A percentile compares a stretch with the other conserved stretches of the same genome.
Conservation (phyloP, 2,888 invertebrate species). For the Syrphus vitripennis region DNA sequence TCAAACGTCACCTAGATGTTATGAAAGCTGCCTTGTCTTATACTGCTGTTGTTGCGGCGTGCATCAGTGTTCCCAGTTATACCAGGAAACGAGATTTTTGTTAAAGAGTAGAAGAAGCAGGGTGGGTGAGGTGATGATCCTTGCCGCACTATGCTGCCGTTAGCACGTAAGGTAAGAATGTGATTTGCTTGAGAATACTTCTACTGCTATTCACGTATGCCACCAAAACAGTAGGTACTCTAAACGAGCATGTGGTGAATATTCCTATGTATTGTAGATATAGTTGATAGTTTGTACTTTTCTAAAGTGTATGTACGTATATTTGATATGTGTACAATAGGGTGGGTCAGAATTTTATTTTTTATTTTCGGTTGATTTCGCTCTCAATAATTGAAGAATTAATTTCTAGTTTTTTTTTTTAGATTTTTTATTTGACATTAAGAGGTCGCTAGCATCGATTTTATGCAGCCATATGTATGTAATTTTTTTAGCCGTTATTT, state of each 20-base stretch:
- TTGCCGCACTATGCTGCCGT: not conserved
- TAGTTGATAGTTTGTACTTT: not conserved
- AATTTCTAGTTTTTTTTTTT: too few relatives aligned
- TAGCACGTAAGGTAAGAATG: slow-evolving; percentile 42
- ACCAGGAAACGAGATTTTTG: not conserved
- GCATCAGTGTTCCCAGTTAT: not conserved
- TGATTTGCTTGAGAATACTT: slow-evolving; percentile 51
- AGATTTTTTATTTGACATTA: too few relatives aligned
- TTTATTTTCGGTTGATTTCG: too few relatives aligned
- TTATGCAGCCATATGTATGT: too few relatives aligned
- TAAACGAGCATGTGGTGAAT: not conserved
- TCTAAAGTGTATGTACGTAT: not conserved
- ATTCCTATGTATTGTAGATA: not conserved
- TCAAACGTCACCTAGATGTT: slow-evolving; percentile 52
- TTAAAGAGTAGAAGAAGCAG: not conserved
- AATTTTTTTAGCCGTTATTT: too few relatives aligned
- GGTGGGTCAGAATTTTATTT: too few relatives aligned
- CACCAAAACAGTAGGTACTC: slow-evolving; percentile 24
- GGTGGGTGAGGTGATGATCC: not conserved
- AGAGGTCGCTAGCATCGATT: too few relatives aligned
- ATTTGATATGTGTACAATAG: not conserved
- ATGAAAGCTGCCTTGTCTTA: slow-evolving; percentile 56
- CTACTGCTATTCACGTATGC: slow-evolving; percentile 40
- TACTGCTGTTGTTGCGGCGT: not conserved
- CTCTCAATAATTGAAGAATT: too few relatives aligned